Conservation (phyloP, 30 jellyfish, hydroid and myxozoan species). For the Phacellophora camtschatica region DNA sequence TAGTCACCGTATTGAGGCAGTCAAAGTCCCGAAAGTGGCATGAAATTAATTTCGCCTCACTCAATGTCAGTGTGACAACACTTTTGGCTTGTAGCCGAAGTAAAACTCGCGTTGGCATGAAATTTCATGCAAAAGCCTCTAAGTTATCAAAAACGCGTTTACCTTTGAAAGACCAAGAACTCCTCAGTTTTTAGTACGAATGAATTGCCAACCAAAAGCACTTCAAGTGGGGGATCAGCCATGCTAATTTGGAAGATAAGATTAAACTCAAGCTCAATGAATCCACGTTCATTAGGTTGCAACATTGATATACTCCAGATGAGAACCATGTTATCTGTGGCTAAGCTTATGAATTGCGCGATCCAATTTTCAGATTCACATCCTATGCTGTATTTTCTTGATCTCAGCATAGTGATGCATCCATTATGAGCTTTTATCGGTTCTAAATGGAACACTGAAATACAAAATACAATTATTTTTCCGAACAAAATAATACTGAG, state of each 20-base stretch:
- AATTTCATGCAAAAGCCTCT: too few species aligned
- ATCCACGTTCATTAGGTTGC: not conserved
- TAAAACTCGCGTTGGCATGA: too few species aligned
- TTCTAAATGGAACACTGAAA: constrained; percentile 2
- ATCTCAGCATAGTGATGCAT: not conserved
- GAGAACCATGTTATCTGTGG: constrained; percentile 25
- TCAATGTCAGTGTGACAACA: too few species aligned
- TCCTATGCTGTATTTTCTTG: constrained; percentile 3
- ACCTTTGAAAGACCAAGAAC: not conserved
- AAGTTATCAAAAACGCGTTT: too few species aligned
- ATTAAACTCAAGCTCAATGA: not conserved
- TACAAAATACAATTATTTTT: too few species aligned
- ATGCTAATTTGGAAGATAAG: constrained; percentile 5
- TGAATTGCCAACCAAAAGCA: not conserved
- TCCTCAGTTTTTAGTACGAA: not conserved
- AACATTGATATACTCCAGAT: not conserved
- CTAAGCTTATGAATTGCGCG: constrained; percentile 43
- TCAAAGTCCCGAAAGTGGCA: too few species aligned
- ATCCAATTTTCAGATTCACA: not conserved
- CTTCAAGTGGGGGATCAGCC: not conserved
- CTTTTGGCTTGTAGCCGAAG: too few species aligned
- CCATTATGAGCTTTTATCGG: constrained; percentile 63
- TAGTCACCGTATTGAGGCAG: too few species aligned
- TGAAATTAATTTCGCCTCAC: too few species aligned
- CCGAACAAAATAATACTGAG: not conserved